phyloP scores from a whole-genome alignment of 2,113 vertebrate species.

The Corynorhinus townsendii region DNA sequence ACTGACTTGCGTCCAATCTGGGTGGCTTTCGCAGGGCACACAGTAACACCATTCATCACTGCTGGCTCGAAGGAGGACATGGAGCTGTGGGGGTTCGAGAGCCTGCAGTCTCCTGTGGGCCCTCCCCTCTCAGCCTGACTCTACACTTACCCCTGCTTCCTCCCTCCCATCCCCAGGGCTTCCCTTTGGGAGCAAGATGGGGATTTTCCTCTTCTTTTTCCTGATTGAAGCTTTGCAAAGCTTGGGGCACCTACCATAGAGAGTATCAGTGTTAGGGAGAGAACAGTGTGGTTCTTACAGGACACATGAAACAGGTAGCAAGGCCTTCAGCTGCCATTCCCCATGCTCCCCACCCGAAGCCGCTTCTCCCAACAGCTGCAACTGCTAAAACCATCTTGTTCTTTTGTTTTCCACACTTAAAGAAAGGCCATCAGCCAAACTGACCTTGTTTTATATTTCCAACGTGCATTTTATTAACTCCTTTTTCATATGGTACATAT shows the following conservation, averaged over 20 bases:
- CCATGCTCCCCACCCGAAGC: neutral
- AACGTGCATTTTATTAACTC: conserved; percentile 76
- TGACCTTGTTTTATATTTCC: conserved; percentile 78
- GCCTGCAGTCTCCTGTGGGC: neutral
- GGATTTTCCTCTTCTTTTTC: neutral
- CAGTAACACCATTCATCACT: conserved; percentile 57
- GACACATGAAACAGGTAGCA: conserved; percentile 2
- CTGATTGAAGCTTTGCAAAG: neutral
- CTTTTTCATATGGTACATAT: conserved; percentile 74
- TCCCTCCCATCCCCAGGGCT: neutral
- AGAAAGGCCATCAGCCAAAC: conserved; percentile 74
- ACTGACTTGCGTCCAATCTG: neutral
- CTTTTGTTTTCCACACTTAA: conserved; percentile 75
- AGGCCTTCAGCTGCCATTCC: neutral
- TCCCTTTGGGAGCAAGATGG: neutral
- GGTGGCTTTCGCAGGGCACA: neutral
- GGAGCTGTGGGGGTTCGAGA: neutral
- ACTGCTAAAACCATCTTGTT: conserved; percentile 66
- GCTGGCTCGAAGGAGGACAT: neutral
- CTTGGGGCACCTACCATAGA: neutral
- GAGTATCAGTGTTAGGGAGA: neutral
- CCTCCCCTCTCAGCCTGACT: neutral
- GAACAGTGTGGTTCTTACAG: neutral
- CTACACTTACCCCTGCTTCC: neutral
- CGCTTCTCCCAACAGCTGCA: conserved; percentile 55